Conservation (phyloP, 1,140 invertebrate species). For the Atta cephalotes region DNA sequence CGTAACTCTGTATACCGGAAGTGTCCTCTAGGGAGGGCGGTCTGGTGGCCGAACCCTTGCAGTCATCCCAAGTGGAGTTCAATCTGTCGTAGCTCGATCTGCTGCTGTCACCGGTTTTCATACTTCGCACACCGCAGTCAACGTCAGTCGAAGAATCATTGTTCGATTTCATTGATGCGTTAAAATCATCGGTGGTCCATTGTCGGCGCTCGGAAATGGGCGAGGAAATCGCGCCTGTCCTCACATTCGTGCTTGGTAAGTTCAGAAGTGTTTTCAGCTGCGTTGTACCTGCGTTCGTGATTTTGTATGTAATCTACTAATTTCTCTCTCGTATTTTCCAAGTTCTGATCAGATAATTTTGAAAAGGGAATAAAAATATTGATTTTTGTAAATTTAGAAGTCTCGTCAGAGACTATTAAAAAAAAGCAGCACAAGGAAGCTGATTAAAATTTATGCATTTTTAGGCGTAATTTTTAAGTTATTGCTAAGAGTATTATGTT, state of each 20-base stretch:
- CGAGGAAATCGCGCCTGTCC: not conserved
- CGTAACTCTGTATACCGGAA: constrained; percentile 71
- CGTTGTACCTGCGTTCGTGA: constrained; percentile 64
- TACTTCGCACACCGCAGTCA: not conserved
- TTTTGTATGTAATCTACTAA: not conserved
- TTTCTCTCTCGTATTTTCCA: not conserved
- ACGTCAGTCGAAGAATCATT: not conserved
- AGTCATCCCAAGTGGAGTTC: constrained; percentile 61
- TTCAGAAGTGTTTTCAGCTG: constrained; percentile 69
- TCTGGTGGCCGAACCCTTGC: constrained; percentile 25
- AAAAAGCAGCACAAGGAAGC: not conserved
- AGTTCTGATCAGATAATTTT: not conserved
- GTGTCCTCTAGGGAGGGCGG: constrained; percentile 71
- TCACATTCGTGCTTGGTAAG: not conserved
- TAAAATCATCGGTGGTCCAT: not conserved
- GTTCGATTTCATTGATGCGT: not conserved
- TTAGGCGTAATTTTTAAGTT: not conserved
- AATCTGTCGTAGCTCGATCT: constrained; percentile 70
- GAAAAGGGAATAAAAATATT: not conserved
- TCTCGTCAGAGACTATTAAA: not conserved
- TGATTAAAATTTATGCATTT: not conserved
- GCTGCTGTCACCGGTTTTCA: constrained; percentile 40
- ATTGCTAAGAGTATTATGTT: not conserved
- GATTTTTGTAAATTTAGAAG: not conserved
- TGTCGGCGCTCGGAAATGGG: not conserved